Base-by-base conservation (phyloP, 2,888 invertebrate species). In the Microdon myrmicae region DNA sequence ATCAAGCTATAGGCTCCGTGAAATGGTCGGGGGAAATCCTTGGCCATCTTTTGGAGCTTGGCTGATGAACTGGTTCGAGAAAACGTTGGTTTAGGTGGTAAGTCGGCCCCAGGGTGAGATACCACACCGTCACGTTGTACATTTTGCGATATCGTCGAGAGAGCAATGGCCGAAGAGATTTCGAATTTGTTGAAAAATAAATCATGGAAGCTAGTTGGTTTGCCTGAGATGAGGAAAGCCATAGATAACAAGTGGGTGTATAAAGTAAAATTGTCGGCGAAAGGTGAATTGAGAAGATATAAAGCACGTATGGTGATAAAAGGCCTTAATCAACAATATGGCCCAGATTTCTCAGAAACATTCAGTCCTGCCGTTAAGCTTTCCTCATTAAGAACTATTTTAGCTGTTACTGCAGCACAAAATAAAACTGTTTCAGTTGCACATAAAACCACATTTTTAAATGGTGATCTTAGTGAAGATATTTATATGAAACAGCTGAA, bases 371-470 rank as follows among this genome's bases (percentile, higher is more conserved):
- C 47, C 3, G 32, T 32, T 23, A 43, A 34, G 13, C 34, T 41
- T 17, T 32, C 34, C n/a, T 51, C 26, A 5, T 19, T 48, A 3
- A 13, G 38, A 12, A 5, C 31, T 8, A 32, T 60, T 14, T 14
- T 67, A 4, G 12, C 20, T 2, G 39, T 73, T 10, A 69, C 70
- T n/a, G 70, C 70, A 3, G 25, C 66, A 17, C 14, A 32, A 25
- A 29, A 29, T 1, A 31, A 71, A 3, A 17, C 58, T 5, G 37
- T 32, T 23, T 49, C 61, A 13, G 38, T 61, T 6, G 45, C 60
- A 6, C 20, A 56, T 1, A 53, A 49, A 29, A 56, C 45, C 4
- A 56, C 56, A 3, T 56, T 60, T 39, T 32, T 56, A 2, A 51
- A 60, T 37, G 56, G 48, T 1, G 14, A 32, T 13, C 13, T 59